phyloP scores from a whole-genome alignment of 2,888 invertebrate species.

The Heliconius charithonia region DNA sequence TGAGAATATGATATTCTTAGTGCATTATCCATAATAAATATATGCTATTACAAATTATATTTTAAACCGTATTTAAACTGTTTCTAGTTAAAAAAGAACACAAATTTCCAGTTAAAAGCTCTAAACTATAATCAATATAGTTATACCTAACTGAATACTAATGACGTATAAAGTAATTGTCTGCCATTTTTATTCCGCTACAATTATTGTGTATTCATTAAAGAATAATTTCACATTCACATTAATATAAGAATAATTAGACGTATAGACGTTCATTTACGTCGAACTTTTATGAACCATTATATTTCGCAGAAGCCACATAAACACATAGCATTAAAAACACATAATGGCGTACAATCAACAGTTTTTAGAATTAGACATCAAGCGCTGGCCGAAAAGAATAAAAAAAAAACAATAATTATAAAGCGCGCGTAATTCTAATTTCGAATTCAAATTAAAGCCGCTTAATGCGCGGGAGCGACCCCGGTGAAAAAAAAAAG shows the following conservation, averaged over 20 bases:
- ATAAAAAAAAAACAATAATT: slow-evolving; percentile 75
- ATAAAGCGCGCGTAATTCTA: slow-evolving; percentile 84
- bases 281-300: slow-evolving; percentile 30
- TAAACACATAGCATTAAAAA: slow-evolving; percentile 52
- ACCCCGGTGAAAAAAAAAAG: slow-evolving; percentile 80
- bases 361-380: slow-evolving; percentile 76
- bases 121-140: slow-evolving; percentile 2
- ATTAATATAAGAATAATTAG: slow-evolving; percentile 29
- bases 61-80: not conserved
- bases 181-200: slow-evolving; percentile 13
- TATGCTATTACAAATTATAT: not conserved
- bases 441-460: slow-evolving; percentile 85
- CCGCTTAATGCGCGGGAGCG: slow-evolving; percentile 84
- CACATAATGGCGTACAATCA: slow-evolving; percentile 61
- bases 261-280: slow-evolving; percentile 25
- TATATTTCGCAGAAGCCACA: slow-evolving; percentile 38
- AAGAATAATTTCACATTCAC: slow-evolving; percentile 24
- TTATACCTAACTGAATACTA: slow-evolving; percentile 2
- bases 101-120: not conserved
- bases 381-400: slow-evolving; percentile 72
- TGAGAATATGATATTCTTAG: not conserved
- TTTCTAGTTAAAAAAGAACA: slow-evolving; percentile 2
- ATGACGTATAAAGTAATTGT: slow-evolving; percentile 20
- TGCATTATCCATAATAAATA: too few species aligned
- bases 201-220: slow-evolving; percentile 26